A percentile compares a stretch with the other conserved stretches of the same genome.
Conservation (phyloP, 2,113 vertebrate species). For the Menura novaehollandiae region DNA sequence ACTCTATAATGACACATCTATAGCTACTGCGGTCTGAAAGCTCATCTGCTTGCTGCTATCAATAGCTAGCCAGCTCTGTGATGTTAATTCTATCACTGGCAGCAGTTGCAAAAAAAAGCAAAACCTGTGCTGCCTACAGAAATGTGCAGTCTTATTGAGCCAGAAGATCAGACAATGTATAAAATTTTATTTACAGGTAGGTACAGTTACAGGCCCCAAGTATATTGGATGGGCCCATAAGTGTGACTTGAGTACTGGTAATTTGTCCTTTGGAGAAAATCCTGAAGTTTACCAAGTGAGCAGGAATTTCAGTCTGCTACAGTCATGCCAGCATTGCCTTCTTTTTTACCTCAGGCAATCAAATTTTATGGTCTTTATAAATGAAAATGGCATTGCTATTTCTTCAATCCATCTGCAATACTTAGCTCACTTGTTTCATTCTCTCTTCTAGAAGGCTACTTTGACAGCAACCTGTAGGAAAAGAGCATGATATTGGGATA, state of each 20-base stretch:
- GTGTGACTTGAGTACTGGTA: not conserved
- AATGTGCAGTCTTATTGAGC: not conserved
- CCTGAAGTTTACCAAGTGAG: not conserved
- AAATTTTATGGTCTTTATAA: not conserved
- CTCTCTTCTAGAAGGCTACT: not conserved
- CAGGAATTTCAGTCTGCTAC: not conserved
- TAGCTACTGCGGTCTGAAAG: not conserved
- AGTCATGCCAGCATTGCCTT: not conserved
- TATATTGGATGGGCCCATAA: not conserved
- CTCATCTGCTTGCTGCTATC: conserved; percentile 4
- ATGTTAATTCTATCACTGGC: not conserved
- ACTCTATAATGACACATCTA: not conserved
- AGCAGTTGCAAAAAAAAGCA: not conserved
- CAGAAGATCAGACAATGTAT: not conserved
- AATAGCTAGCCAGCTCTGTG: not conserved
- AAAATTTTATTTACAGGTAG: not conserved
- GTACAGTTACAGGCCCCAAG: not conserved
- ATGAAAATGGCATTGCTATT: not conserved
- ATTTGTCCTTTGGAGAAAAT: not conserved
- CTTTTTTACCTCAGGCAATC: not conserved
- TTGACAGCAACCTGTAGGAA: not conserved
- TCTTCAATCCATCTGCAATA: not conserved
- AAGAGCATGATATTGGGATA: not conserved
- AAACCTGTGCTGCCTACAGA: not conserved
- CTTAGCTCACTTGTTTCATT: not conserved